A percentile compares a stretch with the other conserved stretches of the same genome.
These are phyloP conservation scores for Sylvietta virens DNA, from an alignment of 2,113 vertebrate genomes.

Conservation along the genomic window DNA sequence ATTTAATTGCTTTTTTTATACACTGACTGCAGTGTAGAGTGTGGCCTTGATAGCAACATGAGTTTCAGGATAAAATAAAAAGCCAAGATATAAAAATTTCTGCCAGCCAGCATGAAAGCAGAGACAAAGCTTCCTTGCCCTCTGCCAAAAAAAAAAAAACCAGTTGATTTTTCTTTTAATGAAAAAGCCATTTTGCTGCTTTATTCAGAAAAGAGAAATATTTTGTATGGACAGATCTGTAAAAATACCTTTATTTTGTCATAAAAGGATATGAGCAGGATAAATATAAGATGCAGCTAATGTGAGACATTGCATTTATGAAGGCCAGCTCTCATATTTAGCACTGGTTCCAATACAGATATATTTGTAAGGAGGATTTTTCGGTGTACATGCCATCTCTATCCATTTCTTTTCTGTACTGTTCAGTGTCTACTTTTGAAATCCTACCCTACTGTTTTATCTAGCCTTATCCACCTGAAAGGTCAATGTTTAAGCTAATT, in stretches of 20 bases:
- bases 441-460: not conserved
- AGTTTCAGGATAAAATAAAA: slow-evolving; percentile 23
- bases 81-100: not conserved
- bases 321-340: not conserved
- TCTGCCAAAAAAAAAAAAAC: not conserved
- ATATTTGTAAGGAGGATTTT: not conserved
- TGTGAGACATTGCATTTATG: not conserved
- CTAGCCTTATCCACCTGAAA: not conserved
- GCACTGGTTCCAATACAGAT: not conserved
- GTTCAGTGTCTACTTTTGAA: not conserved
- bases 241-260: not conserved
- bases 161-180: not conserved
- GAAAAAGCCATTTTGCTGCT: not conserved
- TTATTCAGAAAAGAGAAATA: not conserved
- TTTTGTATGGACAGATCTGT: not conserved
- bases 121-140: not conserved
- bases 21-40: not conserved
- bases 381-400: not conserved
- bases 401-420: not conserved
- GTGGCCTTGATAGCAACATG: slow-evolving; percentile 14
- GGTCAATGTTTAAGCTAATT: not conserved
- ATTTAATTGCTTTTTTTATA: slow-evolving; percentile 41
- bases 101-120: not conserved
- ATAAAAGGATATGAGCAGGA: not conserved
- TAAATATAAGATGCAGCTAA: not conserved